Conservation (phyloP, 2,888 invertebrate species). For the Notocelia uddmanniana region DNA sequence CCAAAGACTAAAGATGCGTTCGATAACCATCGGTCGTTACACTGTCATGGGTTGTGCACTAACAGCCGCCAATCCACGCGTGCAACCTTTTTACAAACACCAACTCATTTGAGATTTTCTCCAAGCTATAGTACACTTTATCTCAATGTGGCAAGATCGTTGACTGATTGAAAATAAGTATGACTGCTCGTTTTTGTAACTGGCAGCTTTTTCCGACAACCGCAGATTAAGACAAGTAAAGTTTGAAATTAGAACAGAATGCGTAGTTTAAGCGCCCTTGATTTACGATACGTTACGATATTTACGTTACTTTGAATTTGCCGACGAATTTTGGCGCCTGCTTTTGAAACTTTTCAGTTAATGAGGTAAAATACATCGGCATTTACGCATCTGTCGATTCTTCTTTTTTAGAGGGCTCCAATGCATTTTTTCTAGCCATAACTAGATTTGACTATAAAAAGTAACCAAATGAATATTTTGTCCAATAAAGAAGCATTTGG, state of each 20-base stretch:
- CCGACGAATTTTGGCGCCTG: constrained; percentile 72
- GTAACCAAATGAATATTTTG: too few species aligned
- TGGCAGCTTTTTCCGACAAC: constrained; percentile 45
- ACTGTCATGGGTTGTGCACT: constrained; percentile 80
- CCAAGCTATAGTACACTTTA: constrained; percentile 36
- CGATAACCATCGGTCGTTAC: constrained; percentile 81
- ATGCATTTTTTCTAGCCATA: not conserved
- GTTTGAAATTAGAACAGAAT: constrained; percentile 40
- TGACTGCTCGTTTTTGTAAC: constrained; percentile 35
- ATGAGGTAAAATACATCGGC: not conserved
- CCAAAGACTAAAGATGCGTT: constrained; percentile 55
- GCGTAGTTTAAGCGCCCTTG: constrained; percentile 68
- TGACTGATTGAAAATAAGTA: not conserved
- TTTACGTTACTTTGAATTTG: constrained; percentile 52
- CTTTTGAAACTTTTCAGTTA: constrained; percentile 49
- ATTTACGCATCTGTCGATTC: not conserved
- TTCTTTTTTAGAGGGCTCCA: not conserved
- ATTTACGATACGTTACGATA: constrained; percentile 65
- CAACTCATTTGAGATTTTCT: constrained; percentile 26
- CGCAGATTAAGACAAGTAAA: constrained; percentile 43
- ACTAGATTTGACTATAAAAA: too few species aligned
- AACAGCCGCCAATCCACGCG: constrained; percentile 78
- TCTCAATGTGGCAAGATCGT: not conserved
- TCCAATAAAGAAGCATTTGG: too few species aligned
- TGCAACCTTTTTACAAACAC: constrained; percentile 69